These are phyloP conservation scores for Cryptus viduatorius DNA, from an alignment of 2,888 invertebrate species.

Conservation along the genomic window DNA sequence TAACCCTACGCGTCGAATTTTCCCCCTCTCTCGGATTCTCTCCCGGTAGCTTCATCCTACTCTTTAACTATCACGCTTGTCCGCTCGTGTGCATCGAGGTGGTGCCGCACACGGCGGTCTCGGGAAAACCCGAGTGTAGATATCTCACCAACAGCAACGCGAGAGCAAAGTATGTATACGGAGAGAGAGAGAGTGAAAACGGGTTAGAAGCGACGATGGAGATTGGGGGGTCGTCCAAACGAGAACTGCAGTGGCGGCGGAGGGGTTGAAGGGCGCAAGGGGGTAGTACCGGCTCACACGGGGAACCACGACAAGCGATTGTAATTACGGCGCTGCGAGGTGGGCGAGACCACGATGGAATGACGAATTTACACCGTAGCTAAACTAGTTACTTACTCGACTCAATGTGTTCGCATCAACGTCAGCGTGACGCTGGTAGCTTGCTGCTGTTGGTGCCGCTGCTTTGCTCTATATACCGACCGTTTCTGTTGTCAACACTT, in stretches of 20 bases:
- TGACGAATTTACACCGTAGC: slow-evolving; percentile 70
- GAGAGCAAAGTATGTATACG: neutral
- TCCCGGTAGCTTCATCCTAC: slow-evolving; percentile 5
- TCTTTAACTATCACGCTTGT: slow-evolving; percentile 10
- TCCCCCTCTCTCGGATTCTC: neutral
- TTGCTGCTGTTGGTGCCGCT: neutral
- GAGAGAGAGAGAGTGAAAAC: slow-evolving; percentile 35
- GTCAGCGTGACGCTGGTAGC: slow-evolving; percentile 45
- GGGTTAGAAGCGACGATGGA: neutral
- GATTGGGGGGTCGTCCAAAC: neutral
- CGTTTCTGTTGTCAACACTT: neutral
- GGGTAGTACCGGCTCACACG: slow-evolving; percentile 50
- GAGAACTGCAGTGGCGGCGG: slow-evolving; percentile 8
- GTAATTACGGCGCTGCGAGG: slow-evolving; percentile 70
- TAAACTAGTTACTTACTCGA: slow-evolving; percentile 72
- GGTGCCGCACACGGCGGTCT: slow-evolving; percentile 17
- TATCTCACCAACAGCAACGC: slow-evolving; percentile 14
- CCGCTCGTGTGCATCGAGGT: slow-evolving; percentile 50
- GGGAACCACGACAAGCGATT: slow-evolving; percentile 74
- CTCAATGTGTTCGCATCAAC: slow-evolving; percentile 68
- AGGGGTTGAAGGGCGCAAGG: slow-evolving; percentile 18
- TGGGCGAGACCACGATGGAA: slow-evolving; percentile 66
- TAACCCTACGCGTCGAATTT: slow-evolving; percentile 14
- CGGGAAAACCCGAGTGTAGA: slow-evolving; percentile 13
- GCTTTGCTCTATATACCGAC: neutral